Evolutionary conservation across 2,113 vertebrate species (phyloP), one percentile per base, ranked within the genome.

Genomic region (Podiceps cristatus): DNA sequence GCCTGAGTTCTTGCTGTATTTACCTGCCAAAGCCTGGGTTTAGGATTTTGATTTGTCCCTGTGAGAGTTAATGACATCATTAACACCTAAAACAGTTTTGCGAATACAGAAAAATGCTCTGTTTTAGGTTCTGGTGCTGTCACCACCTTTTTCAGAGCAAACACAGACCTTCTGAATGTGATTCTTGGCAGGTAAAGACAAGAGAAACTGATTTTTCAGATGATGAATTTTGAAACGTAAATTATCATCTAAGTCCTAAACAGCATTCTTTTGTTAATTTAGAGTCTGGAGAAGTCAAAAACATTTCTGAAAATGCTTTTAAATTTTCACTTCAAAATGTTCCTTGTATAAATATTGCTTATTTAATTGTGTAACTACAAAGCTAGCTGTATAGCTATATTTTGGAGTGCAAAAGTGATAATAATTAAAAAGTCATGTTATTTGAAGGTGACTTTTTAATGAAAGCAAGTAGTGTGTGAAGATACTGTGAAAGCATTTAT

Each of bases 131-230:
- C 73, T 96, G 80, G 44, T 96, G 82, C 95, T 96, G 95, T 96
- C 95, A 95, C 81, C 90, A 86, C 1, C 72, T 94, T 84, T 84
- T 93, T 90, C 79, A 93, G 94, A 96, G 90, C 64, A 87, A 95
- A 82, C 76, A 72, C 88, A 97, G 94, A 50, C 89, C 79, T 66
- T 63, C 79, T 77, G 60, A 91, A 72, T 93, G 86, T 89, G 94
- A 75, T 93, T 95, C 73, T 91, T 97, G 95, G 88, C 96, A 95
- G 86, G 66, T 89, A 95, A 93, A 95, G 58, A 73, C 56, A 75
- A 88, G 73, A 87, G 79, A 84, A 91, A 84, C 49, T 52, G 52
- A 91, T 75, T 45, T 85, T 93, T 95, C 75, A 97, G 68, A 63
- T 72, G 37, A 77, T 94, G 29, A 55, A 50, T 93, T 96, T 88